Evolutionary conservation across 2,113 vertebrate species (phyloP).

Genomic region (Oncorhynchus gorbuscha): DNA sequence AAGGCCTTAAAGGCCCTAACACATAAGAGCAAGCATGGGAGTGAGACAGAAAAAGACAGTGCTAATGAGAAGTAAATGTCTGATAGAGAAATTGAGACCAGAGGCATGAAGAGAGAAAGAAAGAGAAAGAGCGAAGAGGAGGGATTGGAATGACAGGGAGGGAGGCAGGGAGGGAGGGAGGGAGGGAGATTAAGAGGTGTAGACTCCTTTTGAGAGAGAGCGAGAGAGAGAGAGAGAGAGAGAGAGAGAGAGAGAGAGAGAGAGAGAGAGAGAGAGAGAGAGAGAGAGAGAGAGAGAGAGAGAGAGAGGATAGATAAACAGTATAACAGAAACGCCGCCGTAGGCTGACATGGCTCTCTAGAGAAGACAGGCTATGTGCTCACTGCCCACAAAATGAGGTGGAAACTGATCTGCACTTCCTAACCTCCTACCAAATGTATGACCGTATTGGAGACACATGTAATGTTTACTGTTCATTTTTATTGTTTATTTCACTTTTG

Average conservation of each 20-base stretch:
- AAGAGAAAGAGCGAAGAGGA: not conserved
- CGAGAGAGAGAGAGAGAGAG: too few species aligned
- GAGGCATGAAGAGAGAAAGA: not conserved
- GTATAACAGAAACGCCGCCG: too few species aligned
- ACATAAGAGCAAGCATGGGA: not conserved
- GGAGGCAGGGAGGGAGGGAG: too few species aligned
- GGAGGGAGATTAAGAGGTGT: not conserved
- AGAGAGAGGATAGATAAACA: too few species aligned
- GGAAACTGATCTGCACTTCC: too few species aligned
- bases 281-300: not conserved
- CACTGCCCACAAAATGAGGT: too few species aligned
- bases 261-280: not conserved
- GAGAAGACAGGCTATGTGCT: too few species aligned
- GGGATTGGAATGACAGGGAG: not conserved
- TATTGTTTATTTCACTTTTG: too few species aligned
- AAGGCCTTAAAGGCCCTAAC: not conserved
- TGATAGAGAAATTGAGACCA: not conserved
- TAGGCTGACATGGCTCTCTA: too few species aligned
- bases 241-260: not conserved
- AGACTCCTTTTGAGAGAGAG: not conserved
- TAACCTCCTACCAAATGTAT: too few species aligned
- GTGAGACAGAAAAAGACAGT: not conserved
- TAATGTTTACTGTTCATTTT: too few species aligned
- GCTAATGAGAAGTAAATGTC: conserved; percentile 1
- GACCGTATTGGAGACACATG: too few species aligned